Evolutionary conservation across 2,888 invertebrate genomes (phyloP), one percentile per base, ranked within the genome.

Genomic region (Pammene aurita): DNA sequence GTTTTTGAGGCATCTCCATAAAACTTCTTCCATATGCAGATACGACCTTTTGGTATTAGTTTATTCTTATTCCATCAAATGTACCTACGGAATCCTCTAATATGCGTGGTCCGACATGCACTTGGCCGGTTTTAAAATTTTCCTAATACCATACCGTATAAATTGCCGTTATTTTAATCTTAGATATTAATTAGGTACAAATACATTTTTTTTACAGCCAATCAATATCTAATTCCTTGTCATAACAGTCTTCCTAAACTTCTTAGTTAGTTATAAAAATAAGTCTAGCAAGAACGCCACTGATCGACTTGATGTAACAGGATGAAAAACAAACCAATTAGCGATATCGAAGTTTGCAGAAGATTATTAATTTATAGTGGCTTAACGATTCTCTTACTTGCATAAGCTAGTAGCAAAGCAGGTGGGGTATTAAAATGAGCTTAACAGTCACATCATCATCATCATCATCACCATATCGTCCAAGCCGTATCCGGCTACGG

Each of bases 301-400:
- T 50, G 26, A 52, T 52, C 26, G 26, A 52, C 7, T 52, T 52
- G 5, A 11, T 18, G 11, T 52, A 26, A 35, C 55, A 35, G 9
- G 38, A 5, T 55, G 35, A 38, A 55, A 38, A 38, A 55, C 55
- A 38, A 48, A n/a, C 48, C 34, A 60, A 60, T 48, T 61, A 61
- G 38, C 38, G 38, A 38, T 38, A 38, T 38, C 38, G 38, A n/a
- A 10, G 14, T 6, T 1, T 44, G 14, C 9, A 50, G 50, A 9
- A 26, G 13, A 10, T 13, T 26, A 13, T 52, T 52, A 26, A 52
- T 52, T 52, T 26, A 26, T 26, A 26, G 26, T 52, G 7, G 26
- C 52, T 52, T 13, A 52, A 13, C 11, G 26, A 0, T 50, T 50
- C 26, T 6, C 11, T 48, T 14, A 13, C 7, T 46, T 16, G 14